Evolutionary conservation across 2,888 invertebrate species (phyloP).

Genomic region (Chalcosyrphus nemorum): DNA sequence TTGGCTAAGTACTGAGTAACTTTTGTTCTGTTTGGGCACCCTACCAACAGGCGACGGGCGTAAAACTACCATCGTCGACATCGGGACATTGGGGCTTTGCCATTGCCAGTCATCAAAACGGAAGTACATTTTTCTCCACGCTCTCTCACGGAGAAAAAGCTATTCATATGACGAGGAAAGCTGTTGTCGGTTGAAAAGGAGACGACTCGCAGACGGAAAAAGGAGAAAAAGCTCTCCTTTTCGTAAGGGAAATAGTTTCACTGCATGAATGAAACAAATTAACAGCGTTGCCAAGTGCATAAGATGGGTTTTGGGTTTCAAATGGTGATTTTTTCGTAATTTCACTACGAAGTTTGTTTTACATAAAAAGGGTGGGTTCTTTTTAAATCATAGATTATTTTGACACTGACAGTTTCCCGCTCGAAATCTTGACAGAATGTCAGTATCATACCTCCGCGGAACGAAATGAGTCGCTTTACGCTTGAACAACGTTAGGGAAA

Average conservation of each 20-base stretch:
- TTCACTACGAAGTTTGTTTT: too few relatives aligned
- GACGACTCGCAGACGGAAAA: conserved; percentile 19
- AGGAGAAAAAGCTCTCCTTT: conserved; percentile 31
- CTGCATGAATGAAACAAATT: conserved; percentile 38
- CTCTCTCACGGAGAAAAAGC: conserved; percentile 47
- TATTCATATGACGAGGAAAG: conserved; percentile 2
- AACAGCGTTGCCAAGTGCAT: conserved; percentile 23
- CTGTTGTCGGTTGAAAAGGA: conserved; percentile 27
- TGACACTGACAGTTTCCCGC: too few relatives aligned
- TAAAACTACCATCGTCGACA: conserved; percentile 60
- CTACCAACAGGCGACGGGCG: conserved; percentile 67
- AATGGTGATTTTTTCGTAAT: too few relatives aligned
- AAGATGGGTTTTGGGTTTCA: too few relatives aligned
- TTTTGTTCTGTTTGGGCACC: conserved; percentile 44
- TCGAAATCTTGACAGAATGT: too few relatives aligned
- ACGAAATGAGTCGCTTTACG: too few relatives aligned
- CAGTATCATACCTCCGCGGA: too few relatives aligned
- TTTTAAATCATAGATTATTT: too few relatives aligned
- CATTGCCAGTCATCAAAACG: conserved; percentile 40
- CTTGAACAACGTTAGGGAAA: too few relatives aligned
- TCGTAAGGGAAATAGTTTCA: conserved; percentile 17
- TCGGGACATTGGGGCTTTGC: conserved; percentile 32
- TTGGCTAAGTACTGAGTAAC: conserved; percentile 24
- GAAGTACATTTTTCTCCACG: conserved; percentile 18
- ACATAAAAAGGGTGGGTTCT: too few relatives aligned